Conservation (phyloP, 1,140 invertebrate species). For the Zaprionus ornatus region DNA sequence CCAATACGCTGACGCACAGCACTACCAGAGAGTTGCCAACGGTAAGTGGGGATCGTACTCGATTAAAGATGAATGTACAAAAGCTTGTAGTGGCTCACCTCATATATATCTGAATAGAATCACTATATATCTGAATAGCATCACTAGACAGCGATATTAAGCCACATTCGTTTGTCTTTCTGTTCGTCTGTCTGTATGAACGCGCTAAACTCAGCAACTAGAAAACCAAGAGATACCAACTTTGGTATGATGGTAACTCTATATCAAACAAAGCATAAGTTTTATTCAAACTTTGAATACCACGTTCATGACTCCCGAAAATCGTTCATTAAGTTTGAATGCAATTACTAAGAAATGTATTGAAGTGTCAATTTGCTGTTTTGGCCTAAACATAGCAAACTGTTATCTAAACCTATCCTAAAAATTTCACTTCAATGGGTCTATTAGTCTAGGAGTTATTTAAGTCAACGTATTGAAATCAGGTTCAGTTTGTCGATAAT, state of each 20-base stretch:
- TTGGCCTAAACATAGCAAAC: too few relatives aligned
- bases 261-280: too few relatives aligned
- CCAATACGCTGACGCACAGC: constrained; percentile 84
- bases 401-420: too few relatives aligned
- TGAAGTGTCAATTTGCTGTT: too few relatives aligned
- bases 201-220: background rate
- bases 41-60: constrained; percentile 45
- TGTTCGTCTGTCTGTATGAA: background rate
- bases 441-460: background rate
- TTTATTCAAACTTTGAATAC: too few relatives aligned
- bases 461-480: too few relatives aligned
- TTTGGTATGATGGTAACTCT: background rate
- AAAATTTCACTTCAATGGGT: background rate
- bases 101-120: too few relatives aligned
- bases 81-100: background rate
- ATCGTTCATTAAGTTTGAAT: too few relatives aligned
- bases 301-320: too few relatives aligned
- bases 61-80: background rate
- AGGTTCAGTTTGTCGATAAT: background rate
- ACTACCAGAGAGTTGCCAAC: constrained; percentile 79
- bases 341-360: too few relatives aligned
- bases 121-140: too few relatives aligned
- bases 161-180: background rate
- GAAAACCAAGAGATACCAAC: background rate
- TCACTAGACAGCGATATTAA: too few relatives aligned